Percentiles rank a stretch among this genome's conserved stretches.
phyloP scores from a whole-genome alignment of 2,113 vertebrate species.

The Scopus umbretta region DNA sequence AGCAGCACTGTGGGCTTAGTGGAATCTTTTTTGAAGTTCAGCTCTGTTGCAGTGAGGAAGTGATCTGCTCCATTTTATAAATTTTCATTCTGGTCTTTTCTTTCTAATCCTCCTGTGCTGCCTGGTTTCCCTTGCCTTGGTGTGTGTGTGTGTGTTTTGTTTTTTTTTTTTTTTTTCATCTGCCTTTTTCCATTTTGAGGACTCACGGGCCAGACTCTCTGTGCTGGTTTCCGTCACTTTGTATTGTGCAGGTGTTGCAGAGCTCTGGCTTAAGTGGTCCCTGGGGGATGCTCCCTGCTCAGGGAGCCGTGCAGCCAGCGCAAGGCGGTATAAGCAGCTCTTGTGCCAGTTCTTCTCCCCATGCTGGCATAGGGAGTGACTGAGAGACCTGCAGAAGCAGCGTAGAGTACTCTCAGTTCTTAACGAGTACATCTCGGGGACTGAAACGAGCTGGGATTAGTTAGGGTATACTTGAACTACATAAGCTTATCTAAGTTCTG shows the following conservation, averaged over 20 bases:
- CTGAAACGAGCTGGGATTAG: neutral
- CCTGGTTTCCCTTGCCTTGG: conserved; percentile 13
- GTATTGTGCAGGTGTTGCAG: conserved; percentile 46
- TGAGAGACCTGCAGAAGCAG: neutral
- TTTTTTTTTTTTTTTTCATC: neutral
- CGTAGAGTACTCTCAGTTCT: neutral
- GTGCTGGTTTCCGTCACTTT: conserved; percentile 29
- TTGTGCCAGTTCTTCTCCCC: neutral
- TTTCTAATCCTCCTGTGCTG: conserved; percentile 17
- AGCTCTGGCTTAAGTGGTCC: neutral
- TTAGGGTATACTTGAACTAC: neutral
- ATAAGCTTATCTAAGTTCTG: neutral
- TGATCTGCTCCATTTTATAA: conserved; percentile 36
- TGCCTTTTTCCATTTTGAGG: conserved; percentile 43
- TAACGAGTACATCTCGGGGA: neutral
- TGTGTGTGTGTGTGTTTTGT: too few relatives aligned
- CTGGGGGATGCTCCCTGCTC: neutral
- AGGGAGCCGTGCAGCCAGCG: neutral
- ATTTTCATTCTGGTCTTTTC: conserved; percentile 11
- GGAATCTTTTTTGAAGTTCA: conserved; percentile 26
- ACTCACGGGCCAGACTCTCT: neutral
- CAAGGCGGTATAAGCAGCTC: neutral
- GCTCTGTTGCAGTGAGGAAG: conserved; percentile 17
- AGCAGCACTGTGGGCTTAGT: neutral
- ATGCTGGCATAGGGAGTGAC: neutral